These are phyloP conservation scores for Trinorchestia longiramus DNA, from an alignment of 1,140 invertebrate genomes.

Conservation along the genomic window DNA sequence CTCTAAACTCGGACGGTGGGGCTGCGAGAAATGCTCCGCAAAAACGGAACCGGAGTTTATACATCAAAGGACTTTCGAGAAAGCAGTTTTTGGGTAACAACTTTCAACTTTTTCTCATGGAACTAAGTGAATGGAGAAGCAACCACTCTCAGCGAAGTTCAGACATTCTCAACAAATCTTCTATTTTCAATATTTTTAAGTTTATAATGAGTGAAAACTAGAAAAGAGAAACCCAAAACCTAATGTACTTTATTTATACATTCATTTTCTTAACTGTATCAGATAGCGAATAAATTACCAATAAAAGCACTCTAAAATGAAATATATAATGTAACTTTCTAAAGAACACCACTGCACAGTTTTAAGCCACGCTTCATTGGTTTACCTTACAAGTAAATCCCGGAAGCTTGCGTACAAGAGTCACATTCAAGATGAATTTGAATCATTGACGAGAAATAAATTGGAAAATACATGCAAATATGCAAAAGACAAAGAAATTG, in stretches of 20 bases:
- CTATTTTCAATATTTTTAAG: not conserved
- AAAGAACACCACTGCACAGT: too few species aligned
- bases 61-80: constrained; percentile 25
- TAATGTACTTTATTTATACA: not conserved
- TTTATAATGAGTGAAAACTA: not conserved
- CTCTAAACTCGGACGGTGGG: constrained; percentile 16
- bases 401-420: too few species aligned
- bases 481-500: too few species aligned
- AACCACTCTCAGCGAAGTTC: not conserved
- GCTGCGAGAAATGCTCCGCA: not conserved
- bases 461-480: too few species aligned
- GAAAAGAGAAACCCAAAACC: not conserved
- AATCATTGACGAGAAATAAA: too few species aligned
- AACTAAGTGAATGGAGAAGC: constrained; percentile 7
- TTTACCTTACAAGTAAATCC: too few species aligned
- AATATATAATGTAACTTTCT: not conserved
- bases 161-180: not conserved
- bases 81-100: not conserved
- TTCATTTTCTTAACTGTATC: not conserved
- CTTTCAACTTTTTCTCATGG: not conserved
- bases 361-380: too few species aligned
- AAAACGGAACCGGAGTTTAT: constrained; percentile 38
- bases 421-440: too few species aligned
- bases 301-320: not conserved
- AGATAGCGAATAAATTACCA: too few species aligned